A percentile compares a stretch with the other conserved stretches of the same genome.
Evolutionary conservation across 1,140 invertebrate genomes (phyloP).

Genomic region (Stegodyphus mimosarum): DNA sequence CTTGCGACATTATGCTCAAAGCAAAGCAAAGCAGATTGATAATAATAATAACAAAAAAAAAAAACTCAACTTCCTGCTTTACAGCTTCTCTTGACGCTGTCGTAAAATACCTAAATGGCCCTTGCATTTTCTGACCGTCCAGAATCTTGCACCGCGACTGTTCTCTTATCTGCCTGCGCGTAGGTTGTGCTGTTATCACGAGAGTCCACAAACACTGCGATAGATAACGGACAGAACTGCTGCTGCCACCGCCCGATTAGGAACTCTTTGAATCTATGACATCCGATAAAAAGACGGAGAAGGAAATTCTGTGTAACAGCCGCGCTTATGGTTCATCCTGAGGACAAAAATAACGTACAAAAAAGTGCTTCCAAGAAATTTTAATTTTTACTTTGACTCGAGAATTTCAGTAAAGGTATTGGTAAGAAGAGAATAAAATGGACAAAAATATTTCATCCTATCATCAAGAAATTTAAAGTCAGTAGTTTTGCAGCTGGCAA

Average conservation of each 20-base stretch:
- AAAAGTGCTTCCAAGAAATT: too few species aligned
- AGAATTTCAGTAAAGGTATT: too few species aligned
- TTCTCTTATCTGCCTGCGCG: not conserved
- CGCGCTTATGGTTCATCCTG: not conserved
- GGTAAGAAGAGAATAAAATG: too few species aligned
- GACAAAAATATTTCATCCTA: too few species aligned
- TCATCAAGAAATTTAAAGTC: too few species aligned
- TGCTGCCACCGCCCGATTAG: conserved; percentile 41
- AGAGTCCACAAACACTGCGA: conserved; percentile 21
- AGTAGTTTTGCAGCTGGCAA: too few species aligned
- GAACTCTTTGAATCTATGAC: conserved; percentile 15
- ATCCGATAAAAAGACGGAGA: conserved; percentile 23
- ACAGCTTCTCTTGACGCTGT: too few species aligned
- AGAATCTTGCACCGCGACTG: not conserved
- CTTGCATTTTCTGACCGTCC: not conserved
- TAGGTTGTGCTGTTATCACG: not conserved
- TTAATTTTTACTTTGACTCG: too few species aligned
- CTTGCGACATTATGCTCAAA: too few species aligned
- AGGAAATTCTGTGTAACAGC: not conserved
- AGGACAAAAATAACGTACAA: too few species aligned
- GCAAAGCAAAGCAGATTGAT: not conserved
- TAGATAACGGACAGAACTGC: conserved; percentile 16
- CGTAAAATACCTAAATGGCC: conserved; percentile 22
- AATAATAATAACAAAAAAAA: not conserved
- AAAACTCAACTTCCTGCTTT: not conserved